Conservation (phyloP, 2,888 invertebrate species). For the Masnerella sp. region DNA sequence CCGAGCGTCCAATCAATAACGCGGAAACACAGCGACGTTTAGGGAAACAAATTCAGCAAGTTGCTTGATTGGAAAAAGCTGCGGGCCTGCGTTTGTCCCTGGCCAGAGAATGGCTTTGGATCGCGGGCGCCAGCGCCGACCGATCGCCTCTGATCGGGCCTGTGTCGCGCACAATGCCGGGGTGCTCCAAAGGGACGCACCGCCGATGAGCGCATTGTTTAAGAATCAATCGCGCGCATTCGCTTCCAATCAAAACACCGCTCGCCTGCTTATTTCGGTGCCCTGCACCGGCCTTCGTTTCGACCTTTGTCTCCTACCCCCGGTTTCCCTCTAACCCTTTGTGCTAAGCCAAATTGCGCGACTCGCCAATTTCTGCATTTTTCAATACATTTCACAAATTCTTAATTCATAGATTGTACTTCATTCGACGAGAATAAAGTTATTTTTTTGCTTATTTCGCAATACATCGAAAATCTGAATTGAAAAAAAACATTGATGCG, state of each 20-base stretch:
- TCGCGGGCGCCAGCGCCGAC: conserved; percentile 35
- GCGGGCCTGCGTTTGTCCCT: conserved; percentile 48
- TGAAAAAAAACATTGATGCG: too few relatives aligned
- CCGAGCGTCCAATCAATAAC: conserved; percentile 72
- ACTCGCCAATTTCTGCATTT: too few relatives aligned
- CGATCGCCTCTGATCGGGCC: conserved; percentile 44
- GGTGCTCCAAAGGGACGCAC: conserved; percentile 3
- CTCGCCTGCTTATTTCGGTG: conserved; percentile 43
- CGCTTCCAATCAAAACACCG: conserved; percentile 51
- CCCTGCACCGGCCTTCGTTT: conserved; percentile 14
- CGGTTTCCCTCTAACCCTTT: conserved; percentile 14
- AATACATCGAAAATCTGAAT: too few relatives aligned
- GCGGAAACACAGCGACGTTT: conserved; percentile 70
- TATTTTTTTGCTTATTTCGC: too few relatives aligned
- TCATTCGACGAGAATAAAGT: too few relatives aligned
- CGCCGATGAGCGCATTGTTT: conserved; percentile 70
- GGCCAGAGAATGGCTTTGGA: conserved; percentile 59
- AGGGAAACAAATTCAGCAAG: conserved; percentile 71
- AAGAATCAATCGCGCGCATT: conserved; percentile 70
- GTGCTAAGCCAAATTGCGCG: too few relatives aligned
- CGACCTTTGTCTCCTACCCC: conserved; percentile 32
- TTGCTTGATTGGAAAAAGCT: conserved; percentile 70
- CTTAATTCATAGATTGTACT: too few relatives aligned
- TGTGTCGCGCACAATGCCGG: conserved; percentile 56
- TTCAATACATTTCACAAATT: too few relatives aligned